These are phyloP conservation scores for Abrostola triplasia DNA, from an alignment of 2,888 invertebrate species.

Conservation along the genomic window DNA sequence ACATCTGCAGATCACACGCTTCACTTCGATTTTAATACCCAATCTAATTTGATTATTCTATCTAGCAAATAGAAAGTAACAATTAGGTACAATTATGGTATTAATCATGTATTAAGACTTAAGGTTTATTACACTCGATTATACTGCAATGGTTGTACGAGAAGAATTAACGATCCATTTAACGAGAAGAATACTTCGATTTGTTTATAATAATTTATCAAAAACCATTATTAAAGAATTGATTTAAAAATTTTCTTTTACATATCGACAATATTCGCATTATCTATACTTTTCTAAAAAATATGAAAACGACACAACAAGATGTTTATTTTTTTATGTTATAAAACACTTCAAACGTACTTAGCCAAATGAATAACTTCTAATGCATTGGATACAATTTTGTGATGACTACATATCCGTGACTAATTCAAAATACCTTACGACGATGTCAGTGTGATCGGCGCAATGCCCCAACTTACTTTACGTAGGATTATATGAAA, in stretches of 20 bases:
- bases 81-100: constrained; percentile 86
- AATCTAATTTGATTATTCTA: constrained; percentile 88
- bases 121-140: constrained; percentile 78
- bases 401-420: constrained; percentile 84
- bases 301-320: constrained; percentile 87
- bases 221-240: constrained; percentile 73
- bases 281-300: constrained; percentile 81
- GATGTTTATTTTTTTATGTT: constrained; percentile 76
- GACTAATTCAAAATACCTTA: constrained; percentile 80
- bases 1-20: constrained; percentile 77
- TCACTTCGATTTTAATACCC: constrained; percentile 78
- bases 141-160: constrained; percentile 82
- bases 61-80: constrained; percentile 88
- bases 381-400: constrained; percentile 80
- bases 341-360: constrained; percentile 78
- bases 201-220: constrained; percentile 82
- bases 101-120: constrained; percentile 76
- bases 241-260: constrained; percentile 74
- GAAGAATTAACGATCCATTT: constrained; percentile 79
- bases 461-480: constrained; percentile 44
- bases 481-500: constrained; percentile 43
- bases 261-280: constrained; percentile 78
- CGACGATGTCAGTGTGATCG: constrained; percentile 65
- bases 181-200: constrained; percentile 81
- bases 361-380: constrained; percentile 79